These are phyloP conservation scores for Dryobotodes eremita DNA, from an alignment of 2,888 invertebrate genomes.

Conservation along the genomic window DNA sequence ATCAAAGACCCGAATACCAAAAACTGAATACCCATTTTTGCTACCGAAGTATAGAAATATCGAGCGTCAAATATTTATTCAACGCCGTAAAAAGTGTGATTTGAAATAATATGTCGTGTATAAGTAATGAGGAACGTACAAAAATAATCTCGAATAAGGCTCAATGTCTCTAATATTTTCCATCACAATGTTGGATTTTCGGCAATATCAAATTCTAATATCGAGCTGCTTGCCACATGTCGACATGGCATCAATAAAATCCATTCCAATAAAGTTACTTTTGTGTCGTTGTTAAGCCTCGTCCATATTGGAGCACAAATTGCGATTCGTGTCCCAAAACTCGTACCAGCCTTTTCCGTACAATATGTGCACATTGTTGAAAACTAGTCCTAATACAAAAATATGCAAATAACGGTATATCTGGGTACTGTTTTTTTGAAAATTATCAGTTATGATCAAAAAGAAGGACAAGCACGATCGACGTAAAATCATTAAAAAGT, in stretches of 20 bases:
- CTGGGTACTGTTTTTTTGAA: neutral
- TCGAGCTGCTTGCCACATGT: constrained; percentile 64
- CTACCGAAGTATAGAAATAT: neutral
- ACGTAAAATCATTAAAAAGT: neutral
- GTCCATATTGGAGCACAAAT: constrained; percentile 30
- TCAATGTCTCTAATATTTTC: constrained; percentile 61
- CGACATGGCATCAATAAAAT: constrained; percentile 69
- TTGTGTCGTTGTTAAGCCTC: constrained; percentile 53
- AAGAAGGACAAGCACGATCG: neutral
- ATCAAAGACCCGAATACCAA: neutral
- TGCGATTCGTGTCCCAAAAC: constrained; percentile 22
- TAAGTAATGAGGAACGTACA: constrained; percentile 39
- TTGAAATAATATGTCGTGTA: constrained; percentile 25
- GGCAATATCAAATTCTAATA: constrained; percentile 67
- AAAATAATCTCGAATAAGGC: constrained; percentile 42
- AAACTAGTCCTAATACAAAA: constrained; percentile 1
- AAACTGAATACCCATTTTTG: neutral
- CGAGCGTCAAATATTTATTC: constrained; percentile 4
- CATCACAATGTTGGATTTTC: constrained; percentile 62
- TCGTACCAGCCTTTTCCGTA: constrained; percentile 22
- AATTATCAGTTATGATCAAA: neutral
- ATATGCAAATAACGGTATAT: neutral
- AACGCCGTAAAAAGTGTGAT: neutral
- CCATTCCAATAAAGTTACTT: constrained; percentile 65
- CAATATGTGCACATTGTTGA: neutral